phyloP scores from a whole-genome alignment of 2,888 invertebrate genomes.

The Junonia oenone region DNA sequence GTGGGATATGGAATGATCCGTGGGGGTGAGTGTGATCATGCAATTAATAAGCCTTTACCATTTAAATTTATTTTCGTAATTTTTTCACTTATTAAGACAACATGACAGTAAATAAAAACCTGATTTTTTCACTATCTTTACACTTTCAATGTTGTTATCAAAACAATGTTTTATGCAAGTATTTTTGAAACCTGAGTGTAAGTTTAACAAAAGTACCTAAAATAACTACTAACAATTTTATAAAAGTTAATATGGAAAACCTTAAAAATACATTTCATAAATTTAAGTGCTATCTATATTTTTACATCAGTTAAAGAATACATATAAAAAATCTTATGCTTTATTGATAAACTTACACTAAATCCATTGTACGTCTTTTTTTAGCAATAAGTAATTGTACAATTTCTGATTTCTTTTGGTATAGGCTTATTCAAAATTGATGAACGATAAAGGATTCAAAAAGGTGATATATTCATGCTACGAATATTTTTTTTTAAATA shows the following conservation, averaged over 20 bases:
- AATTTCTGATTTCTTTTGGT: constrained; percentile 9
- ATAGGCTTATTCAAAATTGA: constrained; percentile 22
- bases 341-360: too few relatives aligned
- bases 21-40: constrained; percentile 51
- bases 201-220: too few relatives aligned
- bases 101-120: too few relatives aligned
- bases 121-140: too few relatives aligned
- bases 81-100: too few relatives aligned
- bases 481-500: background rate
- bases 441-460: constrained; percentile 22
- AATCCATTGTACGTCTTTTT: too few relatives aligned
- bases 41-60: constrained; percentile 31
- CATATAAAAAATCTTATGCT: too few relatives aligned
- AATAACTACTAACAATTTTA: too few relatives aligned
- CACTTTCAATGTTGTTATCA: background rate
- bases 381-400: background rate
- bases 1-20: constrained; percentile 38
- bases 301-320: too few relatives aligned
- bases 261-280: too few relatives aligned
- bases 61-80: background rate
- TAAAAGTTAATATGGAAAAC: too few relatives aligned
- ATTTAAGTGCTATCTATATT: too few relatives aligned
- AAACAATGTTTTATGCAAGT: background rate
- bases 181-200: background rate
- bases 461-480: constrained; percentile 25